These are phyloP conservation scores for Scaptomyza caliginosa DNA, from an alignment of 2,888 invertebrate species.

Conservation along the genomic window DNA sequence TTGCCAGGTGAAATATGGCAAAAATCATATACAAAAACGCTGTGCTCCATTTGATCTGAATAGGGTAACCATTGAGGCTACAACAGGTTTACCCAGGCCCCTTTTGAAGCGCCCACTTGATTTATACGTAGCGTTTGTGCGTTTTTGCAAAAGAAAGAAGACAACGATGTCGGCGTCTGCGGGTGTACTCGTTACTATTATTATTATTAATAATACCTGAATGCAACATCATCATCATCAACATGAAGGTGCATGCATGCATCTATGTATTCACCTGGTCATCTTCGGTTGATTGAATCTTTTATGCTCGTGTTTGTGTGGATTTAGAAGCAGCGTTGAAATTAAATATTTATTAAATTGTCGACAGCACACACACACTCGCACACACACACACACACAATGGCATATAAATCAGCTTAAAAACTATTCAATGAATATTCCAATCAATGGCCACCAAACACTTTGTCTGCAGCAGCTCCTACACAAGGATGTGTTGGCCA, in stretches of 20 bases:
- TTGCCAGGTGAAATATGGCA: slow-evolving; percentile 69
- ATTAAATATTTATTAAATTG: slow-evolving; percentile 79
- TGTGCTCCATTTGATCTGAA: slow-evolving; percentile 59
- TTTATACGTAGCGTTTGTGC: slow-evolving; percentile 79
- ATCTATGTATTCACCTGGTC: slow-evolving; percentile 5
- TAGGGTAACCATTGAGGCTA: slow-evolving; percentile 30
- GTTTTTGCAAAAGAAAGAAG: slow-evolving; percentile 80
- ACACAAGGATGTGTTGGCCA: background rate
- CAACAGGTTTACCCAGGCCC: slow-evolving; percentile 60
- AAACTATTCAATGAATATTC: slow-evolving; percentile 82
- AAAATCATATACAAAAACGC: slow-evolving; percentile 15
- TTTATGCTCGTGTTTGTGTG: slow-evolving; percentile 72
- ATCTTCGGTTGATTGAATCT: slow-evolving; percentile 69
- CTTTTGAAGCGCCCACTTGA: slow-evolving; percentile 35
- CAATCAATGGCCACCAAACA: slow-evolving; percentile 71
- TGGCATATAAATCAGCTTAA: slow-evolving; percentile 78
- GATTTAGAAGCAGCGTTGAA: slow-evolving; percentile 69
- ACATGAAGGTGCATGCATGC: slow-evolving; percentile 32
- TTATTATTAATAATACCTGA: slow-evolving; percentile 72
- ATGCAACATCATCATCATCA: slow-evolving; percentile 48
- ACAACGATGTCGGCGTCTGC: slow-evolving; percentile 58
- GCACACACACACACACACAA: slow-evolving; percentile 53
- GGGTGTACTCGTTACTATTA: slow-evolving; percentile 43
- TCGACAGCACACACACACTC: slow-evolving; percentile 60
- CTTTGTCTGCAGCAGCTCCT: slow-evolving; percentile 28